Percentiles rank a stretch among this genome's conserved stretches.
phyloP scores from a whole-genome alignment of 1,140 invertebrate genomes.

The Luehdorfia chinensis region DNA sequence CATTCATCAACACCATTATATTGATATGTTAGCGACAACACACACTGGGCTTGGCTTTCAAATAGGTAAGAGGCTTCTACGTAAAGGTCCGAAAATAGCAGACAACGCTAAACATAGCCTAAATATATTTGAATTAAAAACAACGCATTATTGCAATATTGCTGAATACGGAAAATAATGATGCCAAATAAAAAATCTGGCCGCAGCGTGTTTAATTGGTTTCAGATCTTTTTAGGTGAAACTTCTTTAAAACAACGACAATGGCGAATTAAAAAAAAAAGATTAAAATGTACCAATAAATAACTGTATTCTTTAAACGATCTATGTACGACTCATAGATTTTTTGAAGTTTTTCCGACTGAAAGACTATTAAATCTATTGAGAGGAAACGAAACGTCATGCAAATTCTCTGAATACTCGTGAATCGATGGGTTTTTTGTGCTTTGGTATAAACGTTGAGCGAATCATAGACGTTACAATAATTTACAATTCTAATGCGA shows the following conservation, averaged over 20 bases:
- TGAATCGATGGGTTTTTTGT: conserved; percentile 74
- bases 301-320: conserved; percentile 20
- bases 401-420: conserved; percentile 58
- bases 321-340: conserved; percentile 49
- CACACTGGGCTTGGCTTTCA: conserved; percentile 10
- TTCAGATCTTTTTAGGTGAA: conserved; percentile 13
- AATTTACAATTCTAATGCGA: conserved; percentile 71
- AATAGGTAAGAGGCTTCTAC: conserved; percentile 13
- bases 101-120: conserved; percentile 15
- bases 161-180: neutral
- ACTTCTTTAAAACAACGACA: conserved; percentile 12
- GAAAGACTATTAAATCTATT: conserved; percentile 75
- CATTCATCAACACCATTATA: conserved; percentile 12
- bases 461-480: conserved; percentile 66
- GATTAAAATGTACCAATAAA: conserved; percentile 18
- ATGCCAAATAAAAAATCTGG: conserved; percentile 1
- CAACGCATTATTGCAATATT: neutral
- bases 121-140: neutral
- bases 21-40: conserved; percentile 31
- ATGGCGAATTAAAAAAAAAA: conserved; percentile 6
- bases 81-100: conserved; percentile 27
- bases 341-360: conserved; percentile 67
- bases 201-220: neutral
- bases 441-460: conserved; percentile 77
- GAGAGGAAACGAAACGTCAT: conserved; percentile 54